A percentile compares a stretch with the other conserved stretches of the same genome.
Evolutionary conservation across 2,113 vertebrate genomes (phyloP).

Genomic region (Sphyrna mokarran): DNA sequence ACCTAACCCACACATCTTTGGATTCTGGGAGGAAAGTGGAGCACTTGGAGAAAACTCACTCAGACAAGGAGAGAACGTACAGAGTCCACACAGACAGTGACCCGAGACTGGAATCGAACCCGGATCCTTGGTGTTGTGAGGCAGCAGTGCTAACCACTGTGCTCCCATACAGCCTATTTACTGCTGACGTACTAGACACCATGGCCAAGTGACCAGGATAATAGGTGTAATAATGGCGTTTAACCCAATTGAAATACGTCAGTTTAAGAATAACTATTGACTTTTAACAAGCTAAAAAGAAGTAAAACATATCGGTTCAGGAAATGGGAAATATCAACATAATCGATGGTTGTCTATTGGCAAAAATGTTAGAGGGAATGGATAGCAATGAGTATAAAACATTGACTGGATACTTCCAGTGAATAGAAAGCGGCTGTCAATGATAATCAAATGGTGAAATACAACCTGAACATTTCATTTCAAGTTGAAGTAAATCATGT

Average conservation of each 20-base stretch:
- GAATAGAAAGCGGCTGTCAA: not conserved
- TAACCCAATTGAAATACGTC: not conserved
- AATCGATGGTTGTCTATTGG: not conserved
- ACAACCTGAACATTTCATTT: not conserved
- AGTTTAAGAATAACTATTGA: not conserved
- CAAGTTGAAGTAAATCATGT: not conserved
- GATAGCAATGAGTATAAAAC: not conserved
- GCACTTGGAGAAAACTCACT: no score
- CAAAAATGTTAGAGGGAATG: not conserved
- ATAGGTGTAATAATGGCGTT: not conserved
- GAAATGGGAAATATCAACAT: not conserved
- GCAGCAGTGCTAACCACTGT: no score
- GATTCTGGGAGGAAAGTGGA: no score
- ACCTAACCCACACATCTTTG: no score
- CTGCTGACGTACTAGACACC: not conserved
- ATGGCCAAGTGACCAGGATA: not conserved
- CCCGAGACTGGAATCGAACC: no score
- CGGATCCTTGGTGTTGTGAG: no score
- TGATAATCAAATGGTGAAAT: not conserved
- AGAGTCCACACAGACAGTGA: no score
- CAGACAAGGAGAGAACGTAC: no score
- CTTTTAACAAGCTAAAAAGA: not conserved
- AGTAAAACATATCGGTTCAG: not conserved
- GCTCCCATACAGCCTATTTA: not conserved
- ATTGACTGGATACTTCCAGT: not conserved